These are phyloP conservation scores for Athene cunicularia DNA, from an alignment of 2,113 vertebrate species.

Conservation along the genomic window DNA sequence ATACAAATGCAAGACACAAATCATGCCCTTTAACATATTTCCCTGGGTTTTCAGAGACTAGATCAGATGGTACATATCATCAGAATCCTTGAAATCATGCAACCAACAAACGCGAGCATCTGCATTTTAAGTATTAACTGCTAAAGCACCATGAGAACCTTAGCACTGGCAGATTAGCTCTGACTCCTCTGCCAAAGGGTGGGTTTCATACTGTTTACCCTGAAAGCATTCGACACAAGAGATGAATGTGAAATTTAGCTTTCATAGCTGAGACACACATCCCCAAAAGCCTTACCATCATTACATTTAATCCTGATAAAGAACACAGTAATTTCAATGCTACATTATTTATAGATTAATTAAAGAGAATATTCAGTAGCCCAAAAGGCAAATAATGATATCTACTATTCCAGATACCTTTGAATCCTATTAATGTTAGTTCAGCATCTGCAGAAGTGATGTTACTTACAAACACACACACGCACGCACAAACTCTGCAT, in stretches of 20 bases:
- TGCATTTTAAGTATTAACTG: conserved; percentile 49
- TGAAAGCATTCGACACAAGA: neutral
- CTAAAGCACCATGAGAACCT: conserved; percentile 20
- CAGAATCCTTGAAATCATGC: conserved; percentile 23
- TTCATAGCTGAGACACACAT: neutral
- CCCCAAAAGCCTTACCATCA: neutral
- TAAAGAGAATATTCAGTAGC: neutral
- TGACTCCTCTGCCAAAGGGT: neutral
- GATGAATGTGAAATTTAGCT: conserved; percentile 1
- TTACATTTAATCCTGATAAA: neutral
- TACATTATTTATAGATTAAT: neutral
- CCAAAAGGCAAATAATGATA: neutral
- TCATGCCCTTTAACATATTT: neutral
- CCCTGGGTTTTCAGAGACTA: neutral
- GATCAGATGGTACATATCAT: conserved; percentile 39
- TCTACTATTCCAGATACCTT: neutral
- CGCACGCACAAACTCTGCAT: neutral
- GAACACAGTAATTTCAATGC: neutral
- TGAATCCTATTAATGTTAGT: neutral
- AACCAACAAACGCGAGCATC: conserved; percentile 14
- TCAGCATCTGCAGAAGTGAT: neutral
- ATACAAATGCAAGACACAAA: neutral
- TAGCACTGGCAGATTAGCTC: neutral
- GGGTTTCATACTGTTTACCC: neutral
- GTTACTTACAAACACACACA: neutral